Evolutionary conservation across 2,888 invertebrate species (phyloP).

Genomic region (Glyphotaelius pellucidus): DNA sequence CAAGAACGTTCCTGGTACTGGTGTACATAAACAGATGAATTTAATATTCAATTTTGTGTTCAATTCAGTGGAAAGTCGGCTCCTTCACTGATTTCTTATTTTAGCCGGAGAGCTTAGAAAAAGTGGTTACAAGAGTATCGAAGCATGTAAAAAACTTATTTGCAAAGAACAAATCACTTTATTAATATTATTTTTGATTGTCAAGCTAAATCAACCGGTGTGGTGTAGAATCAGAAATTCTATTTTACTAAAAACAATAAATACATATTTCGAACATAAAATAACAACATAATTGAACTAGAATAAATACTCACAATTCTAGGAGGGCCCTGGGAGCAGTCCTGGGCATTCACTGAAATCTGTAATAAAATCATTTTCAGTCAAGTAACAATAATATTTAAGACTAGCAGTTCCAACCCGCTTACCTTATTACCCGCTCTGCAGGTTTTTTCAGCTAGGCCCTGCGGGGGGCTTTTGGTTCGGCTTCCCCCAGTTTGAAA

Average conservation of each 20-base stretch:
- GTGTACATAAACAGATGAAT: no score
- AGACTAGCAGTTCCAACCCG: no score
- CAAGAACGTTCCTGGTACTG: no score
- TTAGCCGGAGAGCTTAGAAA: not conserved
- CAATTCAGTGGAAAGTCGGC: not conserved
- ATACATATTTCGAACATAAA: not conserved
- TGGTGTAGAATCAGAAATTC: not conserved
- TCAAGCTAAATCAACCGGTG: not conserved
- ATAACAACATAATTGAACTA: not conserved
- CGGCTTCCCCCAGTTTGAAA: no score
- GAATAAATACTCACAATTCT: not conserved
- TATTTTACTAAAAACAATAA: not conserved
- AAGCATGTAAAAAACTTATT: no score
- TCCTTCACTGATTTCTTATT: no score
- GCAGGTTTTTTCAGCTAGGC: no score
- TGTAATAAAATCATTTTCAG: not conserved
- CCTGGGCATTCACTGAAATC: slow-evolving; percentile 21
- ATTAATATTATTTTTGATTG: not conserved
- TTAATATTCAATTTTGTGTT: not conserved
- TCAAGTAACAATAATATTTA: no score
- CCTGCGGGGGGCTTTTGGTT: no score
- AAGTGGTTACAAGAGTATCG: not conserved
- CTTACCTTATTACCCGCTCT: no score
- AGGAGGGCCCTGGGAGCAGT: slow-evolving; percentile 11
- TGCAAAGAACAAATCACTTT: not conserved